These are phyloP conservation scores for Scrobipalpa atriplicella DNA, from an alignment of 2,888 invertebrate species.

Conservation along the genomic window DNA sequence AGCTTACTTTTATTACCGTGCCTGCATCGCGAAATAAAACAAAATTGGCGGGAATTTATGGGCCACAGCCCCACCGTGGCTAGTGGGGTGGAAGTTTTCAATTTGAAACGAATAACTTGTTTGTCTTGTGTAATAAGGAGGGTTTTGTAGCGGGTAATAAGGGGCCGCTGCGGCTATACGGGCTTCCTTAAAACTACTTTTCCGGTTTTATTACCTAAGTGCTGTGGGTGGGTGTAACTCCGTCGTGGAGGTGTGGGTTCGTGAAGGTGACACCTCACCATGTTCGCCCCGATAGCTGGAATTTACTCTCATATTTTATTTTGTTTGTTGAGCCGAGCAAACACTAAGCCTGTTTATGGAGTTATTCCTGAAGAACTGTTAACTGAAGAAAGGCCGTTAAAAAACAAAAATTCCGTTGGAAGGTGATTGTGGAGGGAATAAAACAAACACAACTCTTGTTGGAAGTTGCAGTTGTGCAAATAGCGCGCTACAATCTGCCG, in stretches of 20 bases:
- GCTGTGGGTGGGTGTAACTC: constrained; percentile 64
- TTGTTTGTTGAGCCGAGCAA: background rate
- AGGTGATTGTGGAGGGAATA: constrained; percentile 25
- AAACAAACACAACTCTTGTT: constrained; percentile 28
- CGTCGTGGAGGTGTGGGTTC: constrained; percentile 22
- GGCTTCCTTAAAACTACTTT: constrained; percentile 80
- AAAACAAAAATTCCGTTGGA: constrained; percentile 1
- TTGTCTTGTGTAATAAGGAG: constrained; percentile 79
- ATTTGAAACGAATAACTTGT: constrained; percentile 83
- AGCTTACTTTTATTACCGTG: constrained; percentile 82
- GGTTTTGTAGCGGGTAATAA: constrained; percentile 76
- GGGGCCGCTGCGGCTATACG: constrained; percentile 75
- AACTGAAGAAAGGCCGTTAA: background rate
- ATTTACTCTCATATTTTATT: constrained; percentile 21
- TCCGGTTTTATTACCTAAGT: constrained; percentile 79
- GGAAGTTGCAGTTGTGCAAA: constrained; percentile 28
- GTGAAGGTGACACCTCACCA: constrained; percentile 30
- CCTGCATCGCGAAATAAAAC: constrained; percentile 82
- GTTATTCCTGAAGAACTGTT: background rate
- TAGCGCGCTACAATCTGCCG: constrained; percentile 33
- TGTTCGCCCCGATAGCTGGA: constrained; percentile 32
- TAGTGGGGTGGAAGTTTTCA: constrained; percentile 82
- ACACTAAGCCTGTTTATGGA: background rate
- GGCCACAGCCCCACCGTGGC: constrained; percentile 73
- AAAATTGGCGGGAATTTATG: constrained; percentile 83